Evolutionary conservation across 2,113 vertebrate genomes (phyloP).

Genomic region (Boleophthalmus pectinirostris): DNA sequence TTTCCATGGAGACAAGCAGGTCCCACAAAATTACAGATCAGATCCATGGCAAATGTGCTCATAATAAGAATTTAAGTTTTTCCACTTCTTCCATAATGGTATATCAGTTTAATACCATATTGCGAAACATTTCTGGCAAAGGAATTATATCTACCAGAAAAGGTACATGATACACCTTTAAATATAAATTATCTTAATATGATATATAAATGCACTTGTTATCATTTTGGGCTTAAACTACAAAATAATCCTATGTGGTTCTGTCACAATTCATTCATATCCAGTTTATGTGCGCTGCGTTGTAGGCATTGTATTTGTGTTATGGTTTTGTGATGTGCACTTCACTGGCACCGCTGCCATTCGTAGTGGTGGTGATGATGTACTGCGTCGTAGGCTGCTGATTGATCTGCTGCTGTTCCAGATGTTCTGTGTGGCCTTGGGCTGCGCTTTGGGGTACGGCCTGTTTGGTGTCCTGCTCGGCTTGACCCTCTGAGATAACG

Average conservation of each 20-base stretch:
- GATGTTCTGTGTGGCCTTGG: conserved; percentile 75
- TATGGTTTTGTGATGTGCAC: conserved; percentile 91
- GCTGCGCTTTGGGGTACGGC: conserved; percentile 64
- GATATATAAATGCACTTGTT: background rate
- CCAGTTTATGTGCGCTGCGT: background rate
- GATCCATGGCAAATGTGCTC: too few relatives aligned
- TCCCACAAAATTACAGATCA: too few relatives aligned
- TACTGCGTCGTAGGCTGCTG: conserved; percentile 89
- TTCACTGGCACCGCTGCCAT: conserved; percentile 81
- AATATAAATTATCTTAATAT: background rate
- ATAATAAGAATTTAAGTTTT: too few relatives aligned
- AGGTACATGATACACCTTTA: background rate
- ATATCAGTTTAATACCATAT: too few relatives aligned
- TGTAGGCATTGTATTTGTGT: conserved; percentile 21
- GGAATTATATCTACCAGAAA: too few relatives aligned
- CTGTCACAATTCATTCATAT: background rate
- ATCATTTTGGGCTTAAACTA: too few relatives aligned
- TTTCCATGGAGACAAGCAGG: too few relatives aligned
- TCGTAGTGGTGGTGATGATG: conserved; percentile 93
- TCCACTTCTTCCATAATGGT: too few relatives aligned
- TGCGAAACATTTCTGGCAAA: too few relatives aligned
- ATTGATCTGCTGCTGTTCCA: conserved; percentile 78
- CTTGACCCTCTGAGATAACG: conserved; percentile 93
- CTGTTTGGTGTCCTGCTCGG: conserved; percentile 88
- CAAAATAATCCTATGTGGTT: background rate